Conservation (phyloP, 2,113 vertebrate genomes). For the Gymnocephalus cernua region DNA sequence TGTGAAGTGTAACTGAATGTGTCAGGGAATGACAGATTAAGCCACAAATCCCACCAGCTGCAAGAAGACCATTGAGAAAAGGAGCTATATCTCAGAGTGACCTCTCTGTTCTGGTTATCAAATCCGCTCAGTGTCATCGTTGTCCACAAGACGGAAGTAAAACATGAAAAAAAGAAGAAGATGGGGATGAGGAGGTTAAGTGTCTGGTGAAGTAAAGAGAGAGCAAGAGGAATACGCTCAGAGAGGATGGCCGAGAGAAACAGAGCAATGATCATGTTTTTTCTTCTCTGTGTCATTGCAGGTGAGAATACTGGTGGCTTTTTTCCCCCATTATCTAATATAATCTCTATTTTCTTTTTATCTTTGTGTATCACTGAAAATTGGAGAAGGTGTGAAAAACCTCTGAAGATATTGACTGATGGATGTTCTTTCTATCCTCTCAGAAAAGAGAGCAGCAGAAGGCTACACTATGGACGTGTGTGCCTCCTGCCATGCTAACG, state of each 20-base stretch:
- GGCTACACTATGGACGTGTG: conserved; percentile 85
- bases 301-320: conserved; percentile 34
- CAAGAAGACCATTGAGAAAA: conserved; percentile 58
- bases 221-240: conserved; percentile 4
- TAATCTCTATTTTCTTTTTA: not conserved
- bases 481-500: conserved; percentile 88
- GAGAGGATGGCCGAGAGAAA: conserved; percentile 57
- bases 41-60: conserved; percentile 62
- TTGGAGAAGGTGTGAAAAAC: not conserved
- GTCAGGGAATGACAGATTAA: conserved; percentile 67
- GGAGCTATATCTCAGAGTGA: conserved; percentile 28
- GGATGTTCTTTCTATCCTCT: not conserved
- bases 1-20: conserved; percentile 64
- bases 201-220: conserved; percentile 34
- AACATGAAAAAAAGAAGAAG: not conserved
- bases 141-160: conserved; percentile 42
- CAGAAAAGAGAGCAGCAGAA: conserved; percentile 31
- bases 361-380: not conserved
- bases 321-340: not conserved
- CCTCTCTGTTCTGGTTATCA: conserved; percentile 74
- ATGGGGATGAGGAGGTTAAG: conserved; percentile 39
- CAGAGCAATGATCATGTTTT: conserved; percentile 11
- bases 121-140: conserved; percentile 23
- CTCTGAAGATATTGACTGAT: not conserved
- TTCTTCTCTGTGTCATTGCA: conserved; percentile 55